phyloP scores from a whole-genome alignment of 2,888 invertebrate species.

The Melipona bicolor region DNA sequence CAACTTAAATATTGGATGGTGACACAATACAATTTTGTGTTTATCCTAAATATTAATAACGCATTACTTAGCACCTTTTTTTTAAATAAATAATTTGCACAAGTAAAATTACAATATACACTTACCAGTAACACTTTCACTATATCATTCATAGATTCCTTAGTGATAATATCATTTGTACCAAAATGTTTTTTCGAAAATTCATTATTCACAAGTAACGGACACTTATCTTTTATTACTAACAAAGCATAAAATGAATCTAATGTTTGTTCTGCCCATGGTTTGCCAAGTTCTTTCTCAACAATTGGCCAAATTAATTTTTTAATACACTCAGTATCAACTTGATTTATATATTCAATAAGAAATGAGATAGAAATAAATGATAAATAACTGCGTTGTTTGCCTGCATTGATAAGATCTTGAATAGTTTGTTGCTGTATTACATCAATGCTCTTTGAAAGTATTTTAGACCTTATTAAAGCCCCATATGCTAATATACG shows the following conservation, averaged over 20 bases:
- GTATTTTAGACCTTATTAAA: conserved; percentile 87
- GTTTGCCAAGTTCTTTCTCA: conserved; percentile 87
- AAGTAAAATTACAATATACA: conserved; percentile 33
- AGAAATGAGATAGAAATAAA: conserved; percentile 87
- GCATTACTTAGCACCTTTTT: conserved; percentile 19
- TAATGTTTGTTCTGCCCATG: conserved; percentile 87
- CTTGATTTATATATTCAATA: conserved; percentile 86
- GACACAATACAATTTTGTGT: conserved; percentile 86
- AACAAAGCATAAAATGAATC: conserved; percentile 88
- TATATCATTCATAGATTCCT: conserved; percentile 86
- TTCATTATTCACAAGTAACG: conserved; percentile 85
- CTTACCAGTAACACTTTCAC: conserved; percentile 88
- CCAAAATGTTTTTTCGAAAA: conserved; percentile 86
- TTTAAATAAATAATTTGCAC: conserved; percentile 15
- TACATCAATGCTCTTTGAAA: conserved; percentile 85
- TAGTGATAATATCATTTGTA: conserved; percentile 86
- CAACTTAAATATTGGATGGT: conserved; percentile 88
- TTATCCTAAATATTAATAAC: conserved; percentile 85
- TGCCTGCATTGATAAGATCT: conserved; percentile 85
- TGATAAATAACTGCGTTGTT: conserved; percentile 87
- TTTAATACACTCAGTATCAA: conserved; percentile 85
- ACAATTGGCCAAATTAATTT: conserved; percentile 87
- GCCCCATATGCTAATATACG: conserved; percentile 90
- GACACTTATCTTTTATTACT: conserved; percentile 84
- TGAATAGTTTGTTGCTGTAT: conserved; percentile 85